Evolutionary conservation across 2,888 invertebrate genomes (phyloP).

Genomic region (Cheilosia vulpina): DNA sequence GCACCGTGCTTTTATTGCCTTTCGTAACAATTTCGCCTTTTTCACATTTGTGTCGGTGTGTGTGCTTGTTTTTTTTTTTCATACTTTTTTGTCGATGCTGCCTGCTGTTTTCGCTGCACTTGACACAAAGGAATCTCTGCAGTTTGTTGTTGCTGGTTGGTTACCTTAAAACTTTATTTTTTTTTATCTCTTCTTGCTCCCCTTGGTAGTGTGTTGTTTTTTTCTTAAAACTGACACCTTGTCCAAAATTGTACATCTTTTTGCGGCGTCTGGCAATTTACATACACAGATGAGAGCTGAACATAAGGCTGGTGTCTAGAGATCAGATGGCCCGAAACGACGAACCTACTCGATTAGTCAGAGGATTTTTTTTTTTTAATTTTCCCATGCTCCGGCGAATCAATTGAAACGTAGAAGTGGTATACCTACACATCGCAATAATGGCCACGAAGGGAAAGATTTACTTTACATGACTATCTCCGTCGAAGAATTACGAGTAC

Average conservation of each 20-base stretch:
- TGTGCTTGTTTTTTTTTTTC: background rate
- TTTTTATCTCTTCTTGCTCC: slow-evolving; percentile 2
- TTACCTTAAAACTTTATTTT: slow-evolving; percentile 31
- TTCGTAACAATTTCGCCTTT: slow-evolving; percentile 50
- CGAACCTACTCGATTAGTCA: background rate
- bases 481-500: background rate
- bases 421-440: no score
- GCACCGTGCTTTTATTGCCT: slow-evolving; percentile 63
- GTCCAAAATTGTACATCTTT: slow-evolving; percentile 1
- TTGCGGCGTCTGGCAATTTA: slow-evolving; percentile 14
- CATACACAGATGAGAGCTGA: background rate
- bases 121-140: slow-evolving; percentile 67
- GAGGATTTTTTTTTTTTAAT: background rate
- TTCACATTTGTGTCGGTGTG: background rate
- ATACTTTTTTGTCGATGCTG: slow-evolving; percentile 7
- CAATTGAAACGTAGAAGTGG: no score
- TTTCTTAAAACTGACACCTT: background rate
- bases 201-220: slow-evolving; percentile 13
- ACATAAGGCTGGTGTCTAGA: background rate
- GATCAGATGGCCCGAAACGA: background rate
- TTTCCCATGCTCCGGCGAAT: background rate
- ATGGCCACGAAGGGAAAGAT: background rate
- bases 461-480: slow-evolving; percentile 14
- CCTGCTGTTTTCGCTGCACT: slow-evolving; percentile 57
- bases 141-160: slow-evolving; percentile 39